Evolutionary conservation across 2,113 vertebrate species (phyloP).

Genomic region (Gymnobelideus leadbeateri): DNA sequence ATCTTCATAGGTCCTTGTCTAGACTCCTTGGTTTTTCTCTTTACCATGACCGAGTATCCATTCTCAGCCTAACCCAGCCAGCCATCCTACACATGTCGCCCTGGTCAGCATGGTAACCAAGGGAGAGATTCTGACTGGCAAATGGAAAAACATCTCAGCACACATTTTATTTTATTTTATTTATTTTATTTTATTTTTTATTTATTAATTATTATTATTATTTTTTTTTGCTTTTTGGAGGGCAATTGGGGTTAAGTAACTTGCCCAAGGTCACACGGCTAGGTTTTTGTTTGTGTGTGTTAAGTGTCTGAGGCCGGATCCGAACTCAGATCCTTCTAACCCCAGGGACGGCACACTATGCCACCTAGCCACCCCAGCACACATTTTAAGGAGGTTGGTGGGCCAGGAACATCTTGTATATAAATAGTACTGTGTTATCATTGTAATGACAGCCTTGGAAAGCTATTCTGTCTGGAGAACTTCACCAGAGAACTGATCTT

Average conservation of each 20-base stretch:
- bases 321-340: too few species aligned
- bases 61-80: neutral
- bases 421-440: neutral
- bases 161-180: too few species aligned
- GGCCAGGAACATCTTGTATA: neutral
- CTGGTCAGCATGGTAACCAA: neutral
- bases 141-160: neutral
- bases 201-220: too few species aligned
- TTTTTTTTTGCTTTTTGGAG: too few species aligned
- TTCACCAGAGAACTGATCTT: fast-evolving
- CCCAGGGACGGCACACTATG: too few species aligned
- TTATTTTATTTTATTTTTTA: too few species aligned
- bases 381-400: neutral
- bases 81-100: neutral
- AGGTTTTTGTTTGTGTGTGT: too few species aligned
- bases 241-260: too few species aligned
- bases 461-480: fast-evolving
- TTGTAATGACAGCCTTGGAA: fast-evolving
- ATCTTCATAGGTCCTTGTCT: neutral
- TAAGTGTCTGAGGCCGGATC: too few species aligned
- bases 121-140: neutral
- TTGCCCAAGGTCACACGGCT: too few species aligned
- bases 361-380: neutral
- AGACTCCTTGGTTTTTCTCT: neutral
- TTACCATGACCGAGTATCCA: neutral